Base-by-base conservation (phyloP, 2,113 vertebrate genomes). In the Chionodraco myersi region DNA sequence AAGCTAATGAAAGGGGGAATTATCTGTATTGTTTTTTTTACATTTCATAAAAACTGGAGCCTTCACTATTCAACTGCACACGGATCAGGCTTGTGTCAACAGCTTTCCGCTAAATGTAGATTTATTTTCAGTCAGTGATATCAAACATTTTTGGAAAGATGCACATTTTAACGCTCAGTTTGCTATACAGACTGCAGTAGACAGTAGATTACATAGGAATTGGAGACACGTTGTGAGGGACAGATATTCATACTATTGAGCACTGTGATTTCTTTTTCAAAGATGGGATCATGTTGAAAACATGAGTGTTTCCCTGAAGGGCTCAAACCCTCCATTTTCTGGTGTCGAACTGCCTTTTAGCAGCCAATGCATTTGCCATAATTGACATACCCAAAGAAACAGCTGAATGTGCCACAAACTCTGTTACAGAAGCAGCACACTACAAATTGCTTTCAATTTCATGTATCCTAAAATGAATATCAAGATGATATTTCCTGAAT, bases 21-120 rank as follows among this genome's bases (percentile, higher is more conserved):
- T 94, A 95, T 91, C 85, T 77, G 83, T 21, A 79, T 93, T 89
- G 87, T 93, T 95, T 94, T 92, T 77, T 94, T 92, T 77, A 74
- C 82, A 81, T 77, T 89, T 88, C 58, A 86, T 91, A 84, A 81
- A 93, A 91, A 87, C 86, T 58, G 75, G 78, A 84, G 61, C 83
- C 74, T 75, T 89, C 79, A 84, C 87, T 86, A 73, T 84, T 86
- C 54, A 70, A 75, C 86, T 82, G 80, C 75, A 72, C 84, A 65
- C 77, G 80, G 82, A 86, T 87, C 82, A 69, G 30, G 63, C 79
- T 65, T 72, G 73, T 87, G 73, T 86, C 77, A 86, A 85, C 6
- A 64, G 71, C 67, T 81, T 68, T 70, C 70, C 49, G 52, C 6
- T 53, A 30, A 16, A 58, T 71, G 72, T 21, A 45, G 6, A 21